Percentiles rank a stretch among this genome's conserved stretches.
These are phyloP conservation scores for Neogobius melanostomus DNA, from an alignment of 2,113 vertebrate species.

Conservation along the genomic window DNA sequence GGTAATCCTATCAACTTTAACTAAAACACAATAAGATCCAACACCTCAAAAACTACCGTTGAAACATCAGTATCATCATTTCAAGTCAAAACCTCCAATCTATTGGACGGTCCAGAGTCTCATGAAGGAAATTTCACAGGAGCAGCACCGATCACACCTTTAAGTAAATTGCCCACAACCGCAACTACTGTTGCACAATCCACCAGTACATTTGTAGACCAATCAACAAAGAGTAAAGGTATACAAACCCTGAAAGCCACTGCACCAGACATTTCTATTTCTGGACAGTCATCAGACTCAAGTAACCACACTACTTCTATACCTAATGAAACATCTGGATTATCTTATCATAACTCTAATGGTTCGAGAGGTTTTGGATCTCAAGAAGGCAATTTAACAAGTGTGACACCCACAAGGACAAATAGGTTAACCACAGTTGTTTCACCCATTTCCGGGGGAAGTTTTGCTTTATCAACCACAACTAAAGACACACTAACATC, in stretches of 20 bases:
- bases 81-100: neutral
- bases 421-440: too few relatives aligned
- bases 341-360: neutral
- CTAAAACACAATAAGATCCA: too few relatives aligned
- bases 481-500: too few relatives aligned
- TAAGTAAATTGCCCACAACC: neutral
- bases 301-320: neutral
- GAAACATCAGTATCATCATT: neutral
- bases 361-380: neutral
- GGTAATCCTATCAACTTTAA: too few relatives aligned
- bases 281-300: neutral
- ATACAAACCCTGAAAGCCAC: too few relatives aligned
- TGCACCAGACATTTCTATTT: neutral
- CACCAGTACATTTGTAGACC: neutral
- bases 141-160: neutral
- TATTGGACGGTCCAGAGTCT: neutral
- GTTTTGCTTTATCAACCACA: too few relatives aligned
- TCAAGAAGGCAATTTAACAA: neutral
- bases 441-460: too few relatives aligned
- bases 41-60: too few relatives aligned
- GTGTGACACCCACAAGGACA: neutral
- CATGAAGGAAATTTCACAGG: neutral
- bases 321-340: neutral
- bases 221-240: too few relatives aligned
- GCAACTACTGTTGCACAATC: neutral